Conservation (phyloP, 2,888 invertebrate species). For the Gerris lacustris region DNA sequence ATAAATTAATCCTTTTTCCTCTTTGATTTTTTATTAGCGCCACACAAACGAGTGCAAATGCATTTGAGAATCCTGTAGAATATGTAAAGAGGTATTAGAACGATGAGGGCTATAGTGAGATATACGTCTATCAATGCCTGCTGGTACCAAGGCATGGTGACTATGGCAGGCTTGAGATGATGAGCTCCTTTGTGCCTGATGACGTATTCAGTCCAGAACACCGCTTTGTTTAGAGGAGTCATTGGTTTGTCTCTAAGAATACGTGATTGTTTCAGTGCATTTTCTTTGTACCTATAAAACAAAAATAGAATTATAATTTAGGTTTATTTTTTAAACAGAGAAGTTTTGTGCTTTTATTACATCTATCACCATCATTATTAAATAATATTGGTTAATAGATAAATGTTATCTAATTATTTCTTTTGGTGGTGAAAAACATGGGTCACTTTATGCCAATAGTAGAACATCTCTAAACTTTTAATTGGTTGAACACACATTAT, state of each 20-base stretch:
- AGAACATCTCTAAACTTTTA: too few species aligned
- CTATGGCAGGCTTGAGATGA: conserved; percentile 20
- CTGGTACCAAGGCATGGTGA: conserved; percentile 18
- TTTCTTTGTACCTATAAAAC: conserved; percentile 20
- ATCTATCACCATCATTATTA: too few species aligned
- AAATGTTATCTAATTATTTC: too few species aligned
- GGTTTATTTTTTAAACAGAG: too few species aligned
- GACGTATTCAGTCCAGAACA: conserved; percentile 25
- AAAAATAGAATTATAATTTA: too few species aligned
- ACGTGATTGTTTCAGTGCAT: conserved; percentile 13
- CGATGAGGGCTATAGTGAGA: background rate
- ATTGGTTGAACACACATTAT: too few species aligned
- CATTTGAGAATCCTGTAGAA: background rate
- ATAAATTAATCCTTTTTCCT: too few species aligned
- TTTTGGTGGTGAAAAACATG: too few species aligned
- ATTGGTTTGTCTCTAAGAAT: conserved; percentile 19
- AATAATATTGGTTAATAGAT: too few species aligned
- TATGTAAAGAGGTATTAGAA: background rate
- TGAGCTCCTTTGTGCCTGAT: conserved; percentile 17
- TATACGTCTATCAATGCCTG: conserved; percentile 20
- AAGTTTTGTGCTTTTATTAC: too few species aligned
- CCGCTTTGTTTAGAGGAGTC: conserved; percentile 21
- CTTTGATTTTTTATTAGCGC: too few species aligned
- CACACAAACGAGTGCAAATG: background rate
- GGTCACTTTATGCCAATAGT: too few species aligned